Base-by-base conservation (phyloP, 2,888 invertebrate species). In the Sinhomidia bicolor region DNA sequence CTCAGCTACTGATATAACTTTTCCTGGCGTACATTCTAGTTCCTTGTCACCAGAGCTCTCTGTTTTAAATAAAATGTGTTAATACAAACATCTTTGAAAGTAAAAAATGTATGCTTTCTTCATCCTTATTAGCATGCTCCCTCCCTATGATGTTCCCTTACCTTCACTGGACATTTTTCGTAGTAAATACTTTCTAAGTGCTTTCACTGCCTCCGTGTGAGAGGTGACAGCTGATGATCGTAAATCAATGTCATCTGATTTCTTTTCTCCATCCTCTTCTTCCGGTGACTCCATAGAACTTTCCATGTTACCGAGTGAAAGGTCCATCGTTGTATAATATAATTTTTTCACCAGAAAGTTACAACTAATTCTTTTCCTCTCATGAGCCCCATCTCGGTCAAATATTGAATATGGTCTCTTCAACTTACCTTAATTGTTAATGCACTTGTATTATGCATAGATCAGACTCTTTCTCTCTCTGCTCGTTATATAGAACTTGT, bases 91-190 rank as follows among this genome's bases (percentile, higher is more conserved):
- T 36, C 36, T 3, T 36, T 36, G 9, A 32, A 29, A n/a, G 32
- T 32, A n/a, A n/a, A n/a, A n/a, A n/a, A n/a, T n/a, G n/a, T n/a
- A n/a, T 32, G 32, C 14, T 62, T 26, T 60, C 57, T 60, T 60
- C 3, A n/a, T 60, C 17, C 36, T 36, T 36, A 7, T 36, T 54
- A 51, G 29, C 4, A 41, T 68, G 9, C 7, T 7, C 7, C 41
- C 26, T 51, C 9, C 1, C 23, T 20, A 9, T 57, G 44, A 76
- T 29, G 54, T 47, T 74, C 32, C 12, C 74, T 76, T 54, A 88
- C 88, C 90, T 85, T 90, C 90, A 71, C 88, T 90, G 17, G 90
- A 90, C 74, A 90, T 88, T 76, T 90, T 90, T 26, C 90, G 51
- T 9, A 88, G 82, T 36, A 90, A 62, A 41, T 90, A 88, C 71